Evolutionary conservation across 2,888 invertebrate species (phyloP).

Genomic region (Eupeodes luniger): DNA sequence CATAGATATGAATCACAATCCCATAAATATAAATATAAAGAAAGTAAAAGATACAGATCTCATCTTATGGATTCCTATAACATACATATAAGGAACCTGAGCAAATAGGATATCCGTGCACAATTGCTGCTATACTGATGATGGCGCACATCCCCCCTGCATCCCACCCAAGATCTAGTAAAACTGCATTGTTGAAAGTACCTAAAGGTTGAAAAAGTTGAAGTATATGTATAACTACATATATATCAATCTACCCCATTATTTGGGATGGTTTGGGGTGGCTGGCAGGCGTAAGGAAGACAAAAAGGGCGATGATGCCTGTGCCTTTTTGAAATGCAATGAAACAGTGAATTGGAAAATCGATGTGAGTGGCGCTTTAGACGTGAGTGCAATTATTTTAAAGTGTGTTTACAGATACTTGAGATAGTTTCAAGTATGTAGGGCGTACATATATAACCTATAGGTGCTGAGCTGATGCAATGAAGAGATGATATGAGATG

Average conservation of each 20-base stretch:
- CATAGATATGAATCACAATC: conserved; percentile 6
- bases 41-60: conserved; percentile 40
- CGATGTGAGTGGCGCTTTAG: conserved; percentile 71
- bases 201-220: conserved; percentile 33
- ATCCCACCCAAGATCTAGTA: background rate
- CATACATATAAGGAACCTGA: conserved; percentile 29
- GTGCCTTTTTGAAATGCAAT: conserved; percentile 61
- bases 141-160: conserved; percentile 33
- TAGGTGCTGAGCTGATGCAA: conserved; percentile 11
- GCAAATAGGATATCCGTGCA: conserved; percentile 70
- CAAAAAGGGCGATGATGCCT: background rate
- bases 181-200: conserved; percentile 11
- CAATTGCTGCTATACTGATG: conserved; percentile 29
- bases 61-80: conserved; percentile 22
- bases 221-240: background rate
- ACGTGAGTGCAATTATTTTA: conserved; percentile 74
- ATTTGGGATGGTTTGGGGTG: background rate
- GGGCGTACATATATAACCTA: background rate
- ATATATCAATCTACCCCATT: conserved; percentile 3
- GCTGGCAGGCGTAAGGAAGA: background rate
- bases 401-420: conserved; percentile 71
- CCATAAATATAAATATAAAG: background rate
- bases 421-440: conserved; percentile 57
- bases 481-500: conserved; percentile 12
- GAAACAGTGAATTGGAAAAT: conserved; percentile 72